Conservation (phyloP, 2,888 invertebrate genomes). For the Eupithecia inturbata region DNA sequence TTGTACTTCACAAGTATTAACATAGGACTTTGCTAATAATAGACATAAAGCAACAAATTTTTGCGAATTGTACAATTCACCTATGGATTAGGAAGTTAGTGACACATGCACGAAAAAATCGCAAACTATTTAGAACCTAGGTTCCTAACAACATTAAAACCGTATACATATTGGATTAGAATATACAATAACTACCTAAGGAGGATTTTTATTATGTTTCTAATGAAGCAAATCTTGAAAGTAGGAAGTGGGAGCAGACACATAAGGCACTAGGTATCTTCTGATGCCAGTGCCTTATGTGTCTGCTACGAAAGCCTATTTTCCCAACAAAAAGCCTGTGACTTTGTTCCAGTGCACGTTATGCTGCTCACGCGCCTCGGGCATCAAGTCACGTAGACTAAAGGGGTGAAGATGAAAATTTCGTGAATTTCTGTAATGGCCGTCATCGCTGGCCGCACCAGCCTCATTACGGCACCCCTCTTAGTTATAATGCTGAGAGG, state of each 20-base stretch:
- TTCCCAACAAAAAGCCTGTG: background rate
- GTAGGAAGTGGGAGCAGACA: too few species aligned
- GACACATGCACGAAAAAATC: too few species aligned
- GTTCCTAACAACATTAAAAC: too few species aligned
- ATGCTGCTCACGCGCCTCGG: constrained; percentile 62
- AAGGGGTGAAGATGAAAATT: constrained; percentile 75
- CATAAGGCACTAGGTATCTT: too few species aligned
- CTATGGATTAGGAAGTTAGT: too few species aligned
- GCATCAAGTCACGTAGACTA: constrained; percentile 68
- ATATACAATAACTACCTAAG: too few species aligned
- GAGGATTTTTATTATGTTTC: too few species aligned
- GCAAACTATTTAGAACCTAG: too few species aligned
- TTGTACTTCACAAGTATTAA: background rate
- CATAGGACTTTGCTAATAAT: background rate
- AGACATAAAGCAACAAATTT: background rate
- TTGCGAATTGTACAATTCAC: too few species aligned
- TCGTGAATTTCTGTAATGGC: constrained; percentile 70
- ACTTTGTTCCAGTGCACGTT: constrained; percentile 12
- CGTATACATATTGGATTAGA: too few species aligned
- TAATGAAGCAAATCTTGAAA: too few species aligned
- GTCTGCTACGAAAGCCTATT: background rate
- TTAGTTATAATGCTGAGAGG: constrained; percentile 19
- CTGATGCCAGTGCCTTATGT: too few species aligned
- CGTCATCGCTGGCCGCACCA: constrained; percentile 58
- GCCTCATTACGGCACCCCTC: constrained; percentile 55